Base-by-base conservation (phyloP, 2,797 vertebrate species). In the Smutsia gigantea region DNA sequence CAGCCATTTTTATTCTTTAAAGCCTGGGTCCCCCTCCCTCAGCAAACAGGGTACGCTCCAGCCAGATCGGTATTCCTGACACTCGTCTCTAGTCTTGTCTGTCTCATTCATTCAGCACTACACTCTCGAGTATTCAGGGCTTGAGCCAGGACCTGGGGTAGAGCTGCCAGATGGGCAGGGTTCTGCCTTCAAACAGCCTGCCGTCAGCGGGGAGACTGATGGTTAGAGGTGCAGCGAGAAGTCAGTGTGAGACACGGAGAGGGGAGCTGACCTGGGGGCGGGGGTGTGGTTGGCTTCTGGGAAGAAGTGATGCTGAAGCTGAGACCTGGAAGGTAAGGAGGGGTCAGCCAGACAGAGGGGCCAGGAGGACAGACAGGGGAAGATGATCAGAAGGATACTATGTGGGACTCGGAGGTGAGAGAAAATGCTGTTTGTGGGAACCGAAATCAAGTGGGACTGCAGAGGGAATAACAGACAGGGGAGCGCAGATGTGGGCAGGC, bases 1-100 rank as follows among this genome's bases (percentile, higher is more conserved):
- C 53, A 93, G 23, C 59, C 39, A 75, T 49, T 91, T 93, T 91
- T 57, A 46, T n/a, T 74, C 89, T 94, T 92, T 79, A 79, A 88
- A 87, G 27, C 46, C 64, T 53, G 88, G 3, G 18, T 34, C 88
- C 34, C 86, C 55, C 27, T 96, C n/a, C 59, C 74, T 78, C 42
- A 71, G 3, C 71, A 64, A 81, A n/a, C 31, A 11, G 29, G 9
- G 51, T 81, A 18, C 71, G 19, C 34, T 39, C 51, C 39, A 51
- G 34, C 87, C 55, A 64, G 46, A 87, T 68, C 17, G 27, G 63
- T 15, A 49, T 81, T 86, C 72, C 39, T 84, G 79, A 61, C 42
- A 42, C 46, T 23, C 5, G 46, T 63, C 72, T 93, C 34, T 31
- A n/a, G 15, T 69, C 74, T 77, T 46, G 2, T 89, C 75, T 91